phyloP scores from a whole-genome alignment of 2,888 invertebrate genomes.

The Carcina quercana region DNA sequence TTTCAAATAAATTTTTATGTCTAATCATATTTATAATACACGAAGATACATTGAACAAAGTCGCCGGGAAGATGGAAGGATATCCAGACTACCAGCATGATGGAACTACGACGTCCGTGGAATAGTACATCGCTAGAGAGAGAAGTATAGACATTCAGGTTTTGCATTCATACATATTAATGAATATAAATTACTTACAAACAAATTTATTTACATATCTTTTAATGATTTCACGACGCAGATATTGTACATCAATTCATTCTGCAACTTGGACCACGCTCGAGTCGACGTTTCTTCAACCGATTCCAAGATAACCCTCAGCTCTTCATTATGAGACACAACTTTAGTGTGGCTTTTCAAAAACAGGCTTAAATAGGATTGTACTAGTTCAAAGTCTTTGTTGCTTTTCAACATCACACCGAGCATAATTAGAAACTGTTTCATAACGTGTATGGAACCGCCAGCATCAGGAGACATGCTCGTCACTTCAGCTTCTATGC shows the following conservation, averaged over 20 bases:
- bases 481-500: slow-evolving; percentile 91
- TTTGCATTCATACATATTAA: no score
- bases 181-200: no score
- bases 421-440: slow-evolving; percentile 85
- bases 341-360: slow-evolving; percentile 84
- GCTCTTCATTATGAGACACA: slow-evolving; percentile 69
- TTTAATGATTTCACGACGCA: slow-evolving; percentile 85
- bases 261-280: slow-evolving; percentile 80
- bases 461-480: slow-evolving; percentile 83
- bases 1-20: no score
- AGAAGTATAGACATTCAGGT: no score
- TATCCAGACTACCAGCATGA: no score
- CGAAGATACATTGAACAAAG: no score
- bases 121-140: no score
- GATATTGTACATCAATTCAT: slow-evolving; percentile 81
- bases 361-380: slow-evolving; percentile 92
- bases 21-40: no score
- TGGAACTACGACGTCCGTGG: no score
- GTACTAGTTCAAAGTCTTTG: slow-evolving; percentile 90
- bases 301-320: slow-evolving; percentile 69
- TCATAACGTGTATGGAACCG: slow-evolving; percentile 81
- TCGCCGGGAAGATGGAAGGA: no score
- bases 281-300: slow-evolving; percentile 75
- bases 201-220: slow-evolving; percentile 56
- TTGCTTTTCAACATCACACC: slow-evolving; percentile 81